A percentile compares a stretch with the other conserved stretches of the same genome.
phyloP scores from a whole-genome alignment of 2,888 invertebrate species.

The Rotaria macrura region DNA sequence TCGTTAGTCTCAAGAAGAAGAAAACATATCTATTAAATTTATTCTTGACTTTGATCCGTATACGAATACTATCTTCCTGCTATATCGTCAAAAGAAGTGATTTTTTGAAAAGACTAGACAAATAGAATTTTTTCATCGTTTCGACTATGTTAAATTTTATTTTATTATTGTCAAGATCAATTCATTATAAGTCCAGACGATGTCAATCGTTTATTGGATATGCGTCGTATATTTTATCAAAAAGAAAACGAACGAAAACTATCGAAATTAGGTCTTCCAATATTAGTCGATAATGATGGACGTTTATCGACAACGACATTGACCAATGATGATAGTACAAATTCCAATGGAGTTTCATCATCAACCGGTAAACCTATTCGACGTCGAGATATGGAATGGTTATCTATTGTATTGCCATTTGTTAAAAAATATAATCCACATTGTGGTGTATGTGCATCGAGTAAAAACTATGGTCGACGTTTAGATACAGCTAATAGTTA shows the following conservation, averaged over 20 bases:
- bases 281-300: not conserved
- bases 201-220: not conserved
- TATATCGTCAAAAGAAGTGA: too few species aligned
- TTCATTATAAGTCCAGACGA: not conserved
- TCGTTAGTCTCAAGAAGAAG: too few species aligned
- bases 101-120: too few species aligned
- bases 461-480: constrained; percentile 12
- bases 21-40: too few species aligned
- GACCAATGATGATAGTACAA: not conserved
- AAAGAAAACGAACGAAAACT: constrained; percentile 12
- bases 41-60: too few species aligned
- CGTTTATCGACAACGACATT: not conserved
- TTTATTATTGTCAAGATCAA: not conserved
- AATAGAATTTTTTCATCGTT: too few species aligned
- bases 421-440: constrained; percentile 9
- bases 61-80: too few species aligned
- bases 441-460: constrained; percentile 14
- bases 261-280: not conserved
- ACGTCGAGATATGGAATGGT: constrained; percentile 16
- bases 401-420: not conserved
- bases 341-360: not conserved
- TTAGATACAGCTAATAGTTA: not conserved
- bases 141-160: too few species aligned
- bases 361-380: not conserved
- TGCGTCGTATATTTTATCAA: not conserved